phyloP scores from a whole-genome alignment of 2,888 invertebrate species.

The Lochmaea capreae region DNA sequence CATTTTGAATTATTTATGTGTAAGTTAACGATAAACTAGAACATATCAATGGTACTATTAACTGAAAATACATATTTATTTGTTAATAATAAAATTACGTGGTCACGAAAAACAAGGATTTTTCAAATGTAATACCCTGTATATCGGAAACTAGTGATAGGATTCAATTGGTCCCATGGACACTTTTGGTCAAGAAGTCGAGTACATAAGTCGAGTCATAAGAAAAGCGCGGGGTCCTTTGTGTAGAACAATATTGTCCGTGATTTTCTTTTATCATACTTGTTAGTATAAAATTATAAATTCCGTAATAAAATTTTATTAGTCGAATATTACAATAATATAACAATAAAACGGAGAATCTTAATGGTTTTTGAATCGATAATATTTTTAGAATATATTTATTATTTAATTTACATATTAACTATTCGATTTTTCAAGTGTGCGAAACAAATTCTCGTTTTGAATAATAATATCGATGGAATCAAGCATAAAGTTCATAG shows the following conservation, averaged over 20 bases:
- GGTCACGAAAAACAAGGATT: too few relatives aligned
- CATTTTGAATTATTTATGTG: too few relatives aligned
- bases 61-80: too few relatives aligned
- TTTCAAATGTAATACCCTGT: too few relatives aligned
- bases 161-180: too few relatives aligned
- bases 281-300: background rate
- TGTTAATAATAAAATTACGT: too few relatives aligned
- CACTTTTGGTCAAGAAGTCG: too few relatives aligned
- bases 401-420: background rate
- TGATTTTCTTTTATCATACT: background rate
- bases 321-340: background rate
- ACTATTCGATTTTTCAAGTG: background rate
- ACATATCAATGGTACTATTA: too few relatives aligned
- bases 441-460: background rate
- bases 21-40: too few relatives aligned
- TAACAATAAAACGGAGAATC: background rate
- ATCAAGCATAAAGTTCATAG: background rate
- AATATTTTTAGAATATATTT: conserved; percentile 21
- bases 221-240: too few relatives aligned
- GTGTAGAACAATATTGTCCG: background rate
- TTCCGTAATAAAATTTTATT: background rate
- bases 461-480: background rate
- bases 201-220: too few relatives aligned
- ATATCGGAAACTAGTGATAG: too few relatives aligned
- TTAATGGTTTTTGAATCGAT: background rate